Evolutionary conservation across 2,113 vertebrate species (phyloP).

Genomic region (Eulacestoma nigropectus): DNA sequence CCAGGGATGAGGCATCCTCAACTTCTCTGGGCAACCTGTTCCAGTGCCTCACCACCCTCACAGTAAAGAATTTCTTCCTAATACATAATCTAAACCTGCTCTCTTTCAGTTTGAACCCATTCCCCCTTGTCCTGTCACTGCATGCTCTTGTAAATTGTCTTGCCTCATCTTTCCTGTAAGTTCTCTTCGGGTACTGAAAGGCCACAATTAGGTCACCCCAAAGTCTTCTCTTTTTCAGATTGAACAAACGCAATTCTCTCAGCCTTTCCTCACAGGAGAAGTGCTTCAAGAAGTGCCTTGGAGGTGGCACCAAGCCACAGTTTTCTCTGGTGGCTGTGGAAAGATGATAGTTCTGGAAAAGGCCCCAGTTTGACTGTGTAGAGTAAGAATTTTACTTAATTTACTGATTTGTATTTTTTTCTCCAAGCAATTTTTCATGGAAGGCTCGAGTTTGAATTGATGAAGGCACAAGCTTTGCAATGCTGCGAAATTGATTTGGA

Average conservation of each 20-base stretch:
- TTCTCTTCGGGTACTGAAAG: not conserved
- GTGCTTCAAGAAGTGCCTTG: not conserved
- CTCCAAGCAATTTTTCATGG: not conserved
- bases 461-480: not conserved
- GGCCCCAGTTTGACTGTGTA: not conserved
- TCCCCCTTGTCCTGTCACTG: not conserved
- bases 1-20: not conserved
- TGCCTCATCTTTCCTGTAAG: not conserved
- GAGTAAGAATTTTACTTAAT: not conserved
- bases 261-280: not conserved
- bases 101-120: not conserved
- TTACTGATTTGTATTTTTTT: not conserved
- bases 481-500: conserved; percentile 46
- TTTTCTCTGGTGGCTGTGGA: not conserved
- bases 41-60: not conserved
- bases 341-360: not conserved
- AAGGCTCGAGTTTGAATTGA: conserved; percentile 1
- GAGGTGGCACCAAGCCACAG: not conserved
- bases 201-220: not conserved
- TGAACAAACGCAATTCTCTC: not conserved
- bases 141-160: not conserved
- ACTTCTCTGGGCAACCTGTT: not conserved
- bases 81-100: not conserved
- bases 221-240: not conserved
- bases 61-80: not conserved